A percentile compares a stretch with the other conserved stretches of the same genome.
These are phyloP conservation scores for Agonopterix heracliana DNA, from an alignment of 2,888 invertebrate genomes.

Conservation along the genomic window DNA sequence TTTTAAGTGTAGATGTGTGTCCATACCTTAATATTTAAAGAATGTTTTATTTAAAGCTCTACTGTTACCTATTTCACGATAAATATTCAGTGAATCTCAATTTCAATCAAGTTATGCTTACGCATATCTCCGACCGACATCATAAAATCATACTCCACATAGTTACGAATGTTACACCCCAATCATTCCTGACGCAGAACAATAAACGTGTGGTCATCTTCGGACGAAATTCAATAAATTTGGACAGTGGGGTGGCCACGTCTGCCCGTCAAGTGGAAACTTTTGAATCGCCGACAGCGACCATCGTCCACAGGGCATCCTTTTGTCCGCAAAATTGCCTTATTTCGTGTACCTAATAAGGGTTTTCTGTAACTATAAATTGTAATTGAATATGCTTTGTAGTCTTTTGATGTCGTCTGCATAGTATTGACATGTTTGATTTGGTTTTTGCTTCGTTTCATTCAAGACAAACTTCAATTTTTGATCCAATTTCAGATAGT, in stretches of 20 bases:
- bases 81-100: conserved; percentile 4
- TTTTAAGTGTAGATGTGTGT: too few species aligned
- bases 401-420: conserved; percentile 63
- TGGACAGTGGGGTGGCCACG: conserved; percentile 45
- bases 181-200: conserved; percentile 55
- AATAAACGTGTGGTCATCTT: conserved; percentile 67
- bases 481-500: conserved; percentile 12
- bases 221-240: conserved; percentile 67
- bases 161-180: conserved; percentile 38
- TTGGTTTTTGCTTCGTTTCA: conserved; percentile 29
- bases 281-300: conserved; percentile 64
- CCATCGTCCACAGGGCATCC: conserved; percentile 44
- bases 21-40: too few species aligned
- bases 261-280: conserved; percentile 56
- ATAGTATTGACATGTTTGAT: conserved; percentile 41
- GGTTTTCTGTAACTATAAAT: conserved; percentile 64
- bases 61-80: too few species aligned
- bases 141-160: conserved; percentile 35
- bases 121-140: conserved; percentile 12
- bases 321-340: conserved; percentile 72
- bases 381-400: conserved; percentile 60
- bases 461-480: conserved; percentile 12
- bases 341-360: conserved; percentile 67
- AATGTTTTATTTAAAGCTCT: too few species aligned
- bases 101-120: neutral